Evolutionary conservation across 2,888 invertebrate species (phyloP).

Genomic region (Antheraea yamamai): DNA sequence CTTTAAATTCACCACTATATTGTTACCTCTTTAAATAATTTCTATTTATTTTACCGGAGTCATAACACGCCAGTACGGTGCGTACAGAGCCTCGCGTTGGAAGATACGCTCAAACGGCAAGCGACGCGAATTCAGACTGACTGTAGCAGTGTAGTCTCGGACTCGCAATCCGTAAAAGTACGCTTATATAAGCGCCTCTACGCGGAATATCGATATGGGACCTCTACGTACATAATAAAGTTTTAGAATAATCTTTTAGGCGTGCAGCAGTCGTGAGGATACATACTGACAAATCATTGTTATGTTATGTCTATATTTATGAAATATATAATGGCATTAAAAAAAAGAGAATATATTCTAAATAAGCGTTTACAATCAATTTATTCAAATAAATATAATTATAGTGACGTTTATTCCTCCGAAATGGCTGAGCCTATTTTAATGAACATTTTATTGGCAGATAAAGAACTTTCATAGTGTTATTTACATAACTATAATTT

Average conservation of each 20-base stretch:
- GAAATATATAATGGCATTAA: no score
- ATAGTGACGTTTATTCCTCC: no score
- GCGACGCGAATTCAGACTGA: constrained; percentile 65
- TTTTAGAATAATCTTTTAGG: background rate
- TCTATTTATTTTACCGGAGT: constrained; percentile 7
- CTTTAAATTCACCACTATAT: constrained; percentile 16
- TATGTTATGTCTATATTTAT: no score
- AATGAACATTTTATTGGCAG: no score
- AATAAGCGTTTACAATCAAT: no score
- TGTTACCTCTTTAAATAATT: constrained; percentile 5
- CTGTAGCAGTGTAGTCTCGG: constrained; percentile 39
- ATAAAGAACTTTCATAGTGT: no score
- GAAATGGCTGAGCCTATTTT: no score
- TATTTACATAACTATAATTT: no score
- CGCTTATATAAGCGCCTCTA: constrained; percentile 43
- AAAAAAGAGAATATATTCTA: no score
- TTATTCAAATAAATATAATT: no score
- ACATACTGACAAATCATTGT: background rate
- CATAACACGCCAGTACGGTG: constrained; percentile 21
- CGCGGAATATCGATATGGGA: constrained; percentile 23
- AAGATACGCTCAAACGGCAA: constrained; percentile 52
- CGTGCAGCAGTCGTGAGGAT: background rate
- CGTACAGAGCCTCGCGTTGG: constrained; percentile 31
- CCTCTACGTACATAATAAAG: constrained; percentile 1
- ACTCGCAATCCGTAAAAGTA: background rate